Evolutionary conservation across 2,797 vertebrate genomes (phyloP).

Genomic region (Apogon talboti): DNA sequence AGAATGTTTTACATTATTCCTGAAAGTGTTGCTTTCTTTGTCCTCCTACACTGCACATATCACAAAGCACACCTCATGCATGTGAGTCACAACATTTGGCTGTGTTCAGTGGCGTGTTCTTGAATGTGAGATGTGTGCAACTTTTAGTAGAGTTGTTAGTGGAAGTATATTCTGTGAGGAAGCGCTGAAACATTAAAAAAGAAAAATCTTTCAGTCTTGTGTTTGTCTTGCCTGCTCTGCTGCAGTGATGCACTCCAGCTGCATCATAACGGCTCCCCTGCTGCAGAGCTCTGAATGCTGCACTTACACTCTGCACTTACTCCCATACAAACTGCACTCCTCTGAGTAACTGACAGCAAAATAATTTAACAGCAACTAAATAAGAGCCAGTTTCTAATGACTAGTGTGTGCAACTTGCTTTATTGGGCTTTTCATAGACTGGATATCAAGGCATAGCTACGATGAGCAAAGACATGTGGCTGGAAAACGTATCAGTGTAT

Average conservation of each 20-base stretch:
- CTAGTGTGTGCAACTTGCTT: too few species aligned
- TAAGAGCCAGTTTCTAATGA: too few species aligned
- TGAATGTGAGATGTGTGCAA: constrained; percentile 29
- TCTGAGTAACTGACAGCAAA: constrained; percentile 48
- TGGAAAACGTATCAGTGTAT: too few species aligned
- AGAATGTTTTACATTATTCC: not conserved
- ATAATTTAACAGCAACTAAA: constrained; percentile 60
- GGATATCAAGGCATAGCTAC: too few species aligned
- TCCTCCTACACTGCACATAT: not conserved
- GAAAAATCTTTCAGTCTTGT: constrained; percentile 9
- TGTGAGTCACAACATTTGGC: constrained; percentile 23
- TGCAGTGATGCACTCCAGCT: constrained; percentile 40
- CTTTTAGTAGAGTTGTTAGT: constrained; percentile 7
- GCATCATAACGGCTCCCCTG: constrained; percentile 45
- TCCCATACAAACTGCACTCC: constrained; percentile 45
- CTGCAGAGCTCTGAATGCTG: constrained; percentile 36
- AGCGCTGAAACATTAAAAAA: constrained; percentile 18
- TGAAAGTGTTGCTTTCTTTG: not conserved
- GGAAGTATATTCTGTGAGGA: constrained; percentile 32
- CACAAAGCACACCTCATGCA: not conserved
- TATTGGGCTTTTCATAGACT: too few species aligned
- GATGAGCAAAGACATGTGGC: too few species aligned
- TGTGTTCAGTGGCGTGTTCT: constrained; percentile 13
- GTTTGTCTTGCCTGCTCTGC: constrained; percentile 30
- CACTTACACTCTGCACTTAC: constrained; percentile 37